These are phyloP conservation scores for Nestor notabilis DNA, from an alignment of 2,113 vertebrate genomes.

Conservation along the genomic window DNA sequence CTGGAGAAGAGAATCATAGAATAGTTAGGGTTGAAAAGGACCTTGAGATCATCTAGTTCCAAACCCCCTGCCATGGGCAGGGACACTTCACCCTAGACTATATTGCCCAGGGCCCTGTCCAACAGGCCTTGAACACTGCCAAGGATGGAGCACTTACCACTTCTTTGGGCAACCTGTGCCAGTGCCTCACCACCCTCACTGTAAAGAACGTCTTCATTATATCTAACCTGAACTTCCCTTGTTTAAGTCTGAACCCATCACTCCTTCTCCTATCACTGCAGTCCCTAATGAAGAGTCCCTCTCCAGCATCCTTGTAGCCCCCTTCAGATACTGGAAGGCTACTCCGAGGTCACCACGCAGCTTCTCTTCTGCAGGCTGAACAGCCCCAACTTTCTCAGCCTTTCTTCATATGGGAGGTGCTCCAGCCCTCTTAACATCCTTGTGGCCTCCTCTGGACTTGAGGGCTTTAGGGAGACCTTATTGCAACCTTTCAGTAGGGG, in stretches of 20 bases:
- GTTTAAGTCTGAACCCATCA: too few species aligned
- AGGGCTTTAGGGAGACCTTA: not conserved
- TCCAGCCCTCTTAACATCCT: not conserved
- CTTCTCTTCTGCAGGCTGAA: not conserved
- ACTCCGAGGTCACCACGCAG: not conserved
- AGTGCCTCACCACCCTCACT: too few species aligned
- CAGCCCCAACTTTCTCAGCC: not conserved
- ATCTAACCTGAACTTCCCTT: too few species aligned
- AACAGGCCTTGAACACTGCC: not conserved
- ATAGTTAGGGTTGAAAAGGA: not conserved
- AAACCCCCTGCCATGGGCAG: not conserved
- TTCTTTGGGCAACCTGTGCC: too few species aligned
- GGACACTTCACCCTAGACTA: not conserved
- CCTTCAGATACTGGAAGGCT: not conserved
- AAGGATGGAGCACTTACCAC: not conserved
- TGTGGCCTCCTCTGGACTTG: not conserved
- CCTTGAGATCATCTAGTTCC: not conserved
- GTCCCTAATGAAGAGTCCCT: too few species aligned
- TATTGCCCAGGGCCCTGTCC: not conserved
- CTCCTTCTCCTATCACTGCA: not conserved
- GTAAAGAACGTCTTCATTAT: too few species aligned
- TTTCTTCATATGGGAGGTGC: not conserved
- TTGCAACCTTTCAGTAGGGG: not conserved
- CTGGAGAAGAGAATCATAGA: not conserved
- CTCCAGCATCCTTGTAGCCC: not conserved